A percentile compares a stretch with the other conserved stretches of the same genome.
These are phyloP conservation scores for Spea multiplicata DNA, from an alignment of 2,113 vertebrate species.

Conservation along the genomic window DNA sequence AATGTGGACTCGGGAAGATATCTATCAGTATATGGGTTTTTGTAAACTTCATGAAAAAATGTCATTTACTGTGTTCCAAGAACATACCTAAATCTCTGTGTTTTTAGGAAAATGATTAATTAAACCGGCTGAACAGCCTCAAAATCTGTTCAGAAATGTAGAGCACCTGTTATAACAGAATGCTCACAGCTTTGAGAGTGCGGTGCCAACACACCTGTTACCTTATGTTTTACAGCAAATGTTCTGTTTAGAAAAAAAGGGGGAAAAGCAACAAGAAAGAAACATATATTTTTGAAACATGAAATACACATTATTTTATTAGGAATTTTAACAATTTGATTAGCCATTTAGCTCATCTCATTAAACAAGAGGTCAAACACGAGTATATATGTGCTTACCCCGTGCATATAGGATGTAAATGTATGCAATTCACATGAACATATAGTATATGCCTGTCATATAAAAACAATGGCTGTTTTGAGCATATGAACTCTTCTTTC, in stretches of 20 bases:
- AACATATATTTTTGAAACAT: constrained; percentile 24
- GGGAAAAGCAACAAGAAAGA: constrained; percentile 66
- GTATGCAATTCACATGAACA: too few species aligned
- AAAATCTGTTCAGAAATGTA: constrained; percentile 80
- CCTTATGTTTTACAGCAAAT: constrained; percentile 81
- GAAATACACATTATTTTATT: not conserved
- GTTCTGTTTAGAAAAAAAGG: constrained; percentile 64
- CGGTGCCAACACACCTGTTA: constrained; percentile 80
- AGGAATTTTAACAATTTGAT: too few species aligned
- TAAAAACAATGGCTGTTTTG: too few species aligned
- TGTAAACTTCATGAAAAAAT: too few species aligned
- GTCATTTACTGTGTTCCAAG: constrained; percentile 67
- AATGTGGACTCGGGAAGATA: too few species aligned
- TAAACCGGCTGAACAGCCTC: constrained; percentile 76
- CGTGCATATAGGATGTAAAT: too few species aligned
- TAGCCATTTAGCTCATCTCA: too few species aligned
- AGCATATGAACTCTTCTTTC: too few species aligned
- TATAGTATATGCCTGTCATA: too few species aligned
- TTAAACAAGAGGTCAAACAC: too few species aligned
- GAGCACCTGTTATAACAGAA: constrained; percentile 82
- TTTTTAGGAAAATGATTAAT: constrained; percentile 76
- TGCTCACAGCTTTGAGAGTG: constrained; percentile 79
- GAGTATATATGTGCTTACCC: too few species aligned
- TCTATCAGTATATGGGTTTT: too few species aligned
- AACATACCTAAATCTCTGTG: constrained; percentile 75